Evolutionary conservation across 2,888 invertebrate species (phyloP).

Genomic region (Apamea sordens): DNA sequence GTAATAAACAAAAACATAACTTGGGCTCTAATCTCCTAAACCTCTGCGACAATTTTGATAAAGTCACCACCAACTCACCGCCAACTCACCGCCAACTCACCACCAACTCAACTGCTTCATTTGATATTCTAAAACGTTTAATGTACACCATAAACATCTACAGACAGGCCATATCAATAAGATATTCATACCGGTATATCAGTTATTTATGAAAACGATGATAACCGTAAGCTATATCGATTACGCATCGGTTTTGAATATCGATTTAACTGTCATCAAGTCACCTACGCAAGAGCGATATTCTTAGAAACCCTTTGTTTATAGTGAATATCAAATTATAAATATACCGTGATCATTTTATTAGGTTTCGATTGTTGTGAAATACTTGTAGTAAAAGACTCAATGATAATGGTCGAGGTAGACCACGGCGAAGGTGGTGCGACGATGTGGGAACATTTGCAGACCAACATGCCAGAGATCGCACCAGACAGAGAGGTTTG

Average conservation of each 20-base stretch:
- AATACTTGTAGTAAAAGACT: not conserved
- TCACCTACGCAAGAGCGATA: slow-evolving; percentile 46
- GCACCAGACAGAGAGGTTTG: no score
- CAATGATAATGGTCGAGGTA: no score
- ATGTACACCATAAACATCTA: slow-evolving; percentile 47
- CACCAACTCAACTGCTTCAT: slow-evolving; percentile 42
- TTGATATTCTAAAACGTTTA: slow-evolving; percentile 42
- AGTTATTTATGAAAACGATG: slow-evolving; percentile 55
- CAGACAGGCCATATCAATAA: slow-evolving; percentile 45
- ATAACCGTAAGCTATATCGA: slow-evolving; percentile 48
- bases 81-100: slow-evolving; percentile 48
- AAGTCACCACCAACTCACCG: slow-evolving; percentile 45
- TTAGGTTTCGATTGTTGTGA: slow-evolving; percentile 4
- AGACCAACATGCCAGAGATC: no score
- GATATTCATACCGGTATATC: slow-evolving; percentile 47
- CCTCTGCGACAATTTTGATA: slow-evolving; percentile 47
- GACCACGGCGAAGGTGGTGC: no score
- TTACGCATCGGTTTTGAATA: slow-evolving; percentile 52
- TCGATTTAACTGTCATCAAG: slow-evolving; percentile 53
- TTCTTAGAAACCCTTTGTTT: slow-evolving; percentile 44
- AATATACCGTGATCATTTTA: slow-evolving; percentile 17
- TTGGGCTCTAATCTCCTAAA: slow-evolving; percentile 42
- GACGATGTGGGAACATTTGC: no score
- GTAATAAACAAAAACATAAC: slow-evolving; percentile 41
- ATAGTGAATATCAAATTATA: slow-evolving; percentile 10